A percentile compares a stretch with the other conserved stretches of the same genome.
These are phyloP conservation scores for Scopus umbretta DNA, from an alignment of 2,113 vertebrate species.

Conservation along the genomic window DNA sequence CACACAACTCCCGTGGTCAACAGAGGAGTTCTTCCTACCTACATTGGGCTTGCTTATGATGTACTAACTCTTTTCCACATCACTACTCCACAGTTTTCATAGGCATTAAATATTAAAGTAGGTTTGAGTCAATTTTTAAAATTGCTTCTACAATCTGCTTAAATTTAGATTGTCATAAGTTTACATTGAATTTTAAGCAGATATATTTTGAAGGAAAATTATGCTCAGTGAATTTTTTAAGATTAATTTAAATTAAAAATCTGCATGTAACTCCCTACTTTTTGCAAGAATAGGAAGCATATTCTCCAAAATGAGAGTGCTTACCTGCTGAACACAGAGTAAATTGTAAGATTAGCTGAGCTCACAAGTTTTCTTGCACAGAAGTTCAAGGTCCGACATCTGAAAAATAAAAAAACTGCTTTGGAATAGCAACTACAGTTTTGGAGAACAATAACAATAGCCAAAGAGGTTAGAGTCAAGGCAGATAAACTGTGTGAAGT, in stretches of 20 bases:
- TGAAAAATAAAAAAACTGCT: not conserved
- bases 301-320: not conserved
- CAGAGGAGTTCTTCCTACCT: not conserved
- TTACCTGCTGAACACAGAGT: not conserved
- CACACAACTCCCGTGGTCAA: rapidly evolving
- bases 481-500: not conserved
- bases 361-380: not conserved
- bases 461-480: not conserved
- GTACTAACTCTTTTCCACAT: not conserved
- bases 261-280: not conserved
- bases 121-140: not conserved
- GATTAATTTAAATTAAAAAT: not conserved
- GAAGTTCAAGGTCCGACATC: not conserved
- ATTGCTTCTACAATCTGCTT: not conserved
- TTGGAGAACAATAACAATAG: not conserved
- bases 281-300: not conserved
- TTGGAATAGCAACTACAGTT: not conserved
- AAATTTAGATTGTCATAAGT: not conserved
- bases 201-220: not conserved
- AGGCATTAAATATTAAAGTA: not conserved
- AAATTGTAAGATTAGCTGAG: not conserved
- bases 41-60: not conserved
- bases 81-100: not conserved
- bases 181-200: not conserved
- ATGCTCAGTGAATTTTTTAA: not conserved